Conservation (phyloP, 2,113 vertebrate species). For the Ramphastos sulfuratus region DNA sequence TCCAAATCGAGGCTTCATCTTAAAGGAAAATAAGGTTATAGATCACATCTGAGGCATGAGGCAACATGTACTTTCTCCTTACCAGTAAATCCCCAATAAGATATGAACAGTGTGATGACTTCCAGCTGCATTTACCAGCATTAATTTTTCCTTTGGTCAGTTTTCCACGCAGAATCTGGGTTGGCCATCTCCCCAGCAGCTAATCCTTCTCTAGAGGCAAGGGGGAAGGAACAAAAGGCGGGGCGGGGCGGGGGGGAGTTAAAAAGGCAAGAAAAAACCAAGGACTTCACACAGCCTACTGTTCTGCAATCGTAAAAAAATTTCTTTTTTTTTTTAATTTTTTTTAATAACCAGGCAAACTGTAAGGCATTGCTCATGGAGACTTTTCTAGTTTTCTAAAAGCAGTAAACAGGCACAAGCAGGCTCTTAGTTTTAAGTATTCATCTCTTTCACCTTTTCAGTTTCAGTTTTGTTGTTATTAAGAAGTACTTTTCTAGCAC, state of each 20-base stretch:
- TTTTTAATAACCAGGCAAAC: neutral
- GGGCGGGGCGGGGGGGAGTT: too few relatives aligned
- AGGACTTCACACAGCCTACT: neutral
- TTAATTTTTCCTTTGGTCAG: neutral
- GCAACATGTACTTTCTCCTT: neutral
- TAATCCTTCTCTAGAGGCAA: constrained; percentile 1
- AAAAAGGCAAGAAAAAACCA: fast-evolving
- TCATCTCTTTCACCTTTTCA: neutral
- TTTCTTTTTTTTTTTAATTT: neutral
- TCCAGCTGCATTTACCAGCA: constrained; percentile 21
- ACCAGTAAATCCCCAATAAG: neutral
- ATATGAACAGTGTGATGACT: neutral
- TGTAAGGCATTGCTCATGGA: neutral
- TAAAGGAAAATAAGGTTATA: neutral
- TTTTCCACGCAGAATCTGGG: constrained; percentile 43
- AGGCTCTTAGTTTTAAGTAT: neutral
- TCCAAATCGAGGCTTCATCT: neutral
- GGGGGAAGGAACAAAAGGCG: fast-evolving
- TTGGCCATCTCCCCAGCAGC: constrained; percentile 47
- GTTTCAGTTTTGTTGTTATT: neutral
- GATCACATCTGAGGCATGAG: constrained; percentile 9
- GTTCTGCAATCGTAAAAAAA: neutral
- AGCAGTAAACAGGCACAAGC: neutral
- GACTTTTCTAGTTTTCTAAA: neutral
- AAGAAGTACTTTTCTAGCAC: neutral